Percentiles rank a stretch among this genome's conserved stretches.
Evolutionary conservation across 2,113 vertebrate genomes (phyloP).

Genomic region (Ibidorhyncha struthersii): DNA sequence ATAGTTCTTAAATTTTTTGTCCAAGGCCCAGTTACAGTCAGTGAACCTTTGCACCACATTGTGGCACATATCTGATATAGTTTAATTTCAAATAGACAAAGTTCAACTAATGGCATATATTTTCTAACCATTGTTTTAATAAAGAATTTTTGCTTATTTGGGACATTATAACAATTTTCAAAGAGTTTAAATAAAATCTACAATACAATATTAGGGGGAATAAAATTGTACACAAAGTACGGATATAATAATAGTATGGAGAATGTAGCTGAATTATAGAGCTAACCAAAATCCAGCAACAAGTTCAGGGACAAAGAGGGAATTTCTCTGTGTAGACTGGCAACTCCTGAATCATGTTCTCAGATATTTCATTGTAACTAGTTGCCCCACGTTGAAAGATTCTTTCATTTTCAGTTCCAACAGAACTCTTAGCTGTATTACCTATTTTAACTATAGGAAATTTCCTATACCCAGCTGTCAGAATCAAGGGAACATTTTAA

Average conservation of each 20-base stretch:
- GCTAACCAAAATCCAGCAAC: background rate
- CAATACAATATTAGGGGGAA: background rate
- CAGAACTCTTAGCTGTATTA: background rate
- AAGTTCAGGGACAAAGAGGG: background rate
- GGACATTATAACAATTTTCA: background rate
- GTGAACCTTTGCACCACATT: background rate
- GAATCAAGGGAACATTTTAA: background rate
- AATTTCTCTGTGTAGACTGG: background rate
- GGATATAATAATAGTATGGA: background rate
- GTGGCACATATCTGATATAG: background rate
- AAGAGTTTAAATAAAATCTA: slow-evolving; percentile 39
- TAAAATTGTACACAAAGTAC: background rate
- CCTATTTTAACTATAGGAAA: background rate
- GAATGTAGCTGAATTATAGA: background rate
- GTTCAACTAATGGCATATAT: background rate
- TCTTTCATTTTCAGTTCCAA: background rate
- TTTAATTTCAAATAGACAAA: background rate
- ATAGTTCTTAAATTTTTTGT: background rate
- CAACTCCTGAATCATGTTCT: background rate
- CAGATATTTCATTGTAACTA: background rate
- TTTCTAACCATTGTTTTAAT: background rate
- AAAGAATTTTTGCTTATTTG: background rate
- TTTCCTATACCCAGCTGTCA: background rate
- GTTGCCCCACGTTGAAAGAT: background rate
- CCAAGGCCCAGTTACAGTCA: background rate